Base-by-base conservation (phyloP, 2,888 invertebrate species). In the Drosophila sordidula region DNA sequence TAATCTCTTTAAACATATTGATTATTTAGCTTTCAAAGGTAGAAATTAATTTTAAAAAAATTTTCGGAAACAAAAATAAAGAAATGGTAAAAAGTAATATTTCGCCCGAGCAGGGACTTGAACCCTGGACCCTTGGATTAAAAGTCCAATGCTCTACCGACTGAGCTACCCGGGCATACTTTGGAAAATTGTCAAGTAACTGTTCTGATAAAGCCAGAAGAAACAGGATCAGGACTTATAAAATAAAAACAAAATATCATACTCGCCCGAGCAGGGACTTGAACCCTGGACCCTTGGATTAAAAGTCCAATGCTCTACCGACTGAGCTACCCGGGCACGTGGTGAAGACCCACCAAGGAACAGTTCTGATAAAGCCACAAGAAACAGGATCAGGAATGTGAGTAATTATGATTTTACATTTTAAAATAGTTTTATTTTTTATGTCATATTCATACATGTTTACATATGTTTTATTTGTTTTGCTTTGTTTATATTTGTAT, bases 231-330 rank as follows among this genome's bases (percentile, higher is more conserved):
- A 11, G 11, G 32, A 9, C 3, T 11, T 32, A 11, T 32, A 11
- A 11, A 32, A 32, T 0, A 3, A 3, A 2, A 1, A 3, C 3
- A 32, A 32, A 32, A 32, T 0, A 11, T 11, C 11, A 3, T 2
- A 1, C 0, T 62, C 91, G 92, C 92, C 92, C 91, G 91, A 91
- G 90, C 91, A 91, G 91, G 92, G 92, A 92, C 91, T 92, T 91
- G 92, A 92, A 92, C 92, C 92, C 92, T 91, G 92, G 92, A 92
- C 92, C 92, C 92, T 92, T 92, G 92, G 92, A 92, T 92, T 92
- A 92, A 91, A 92, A 92, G 92, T 92, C 92, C 92, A 91, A 92
- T 92, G 92, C 92, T 91, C 91, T 92, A 92, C 91, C 92, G 91
- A 92, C 92, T 92, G 91, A 91, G 92, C 92, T 91, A 92, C 91